Evolutionary conservation across 2,888 invertebrate species (phyloP), one percentile per base, ranked within the genome.

Genomic region (Ommatoiulus sabulosus): DNA sequence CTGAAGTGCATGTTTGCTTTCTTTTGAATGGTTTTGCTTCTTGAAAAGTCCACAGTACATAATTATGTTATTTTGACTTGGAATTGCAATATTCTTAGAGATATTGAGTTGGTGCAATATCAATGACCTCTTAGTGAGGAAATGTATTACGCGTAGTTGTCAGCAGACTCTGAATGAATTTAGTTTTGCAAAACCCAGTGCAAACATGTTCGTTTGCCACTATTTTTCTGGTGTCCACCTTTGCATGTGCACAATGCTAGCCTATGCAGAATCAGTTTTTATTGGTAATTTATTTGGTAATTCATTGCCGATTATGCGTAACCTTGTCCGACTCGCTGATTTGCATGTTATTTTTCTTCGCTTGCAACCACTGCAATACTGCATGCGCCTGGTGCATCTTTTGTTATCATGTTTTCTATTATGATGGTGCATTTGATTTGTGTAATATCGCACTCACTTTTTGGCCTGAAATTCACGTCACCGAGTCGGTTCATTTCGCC

Each of bases 1-100:
- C 87, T 87, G 87, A 85, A 87, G 87, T 87, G 87, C 87, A 87
- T 87, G 87, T 63, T 87, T 87, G 72, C 72, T 87, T 87, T 87
- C 72, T 87, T 87, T 48, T 87, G 63, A 63, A 52, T 52, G 52
- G 52, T 52, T 46, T 63, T 63, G 63, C 63, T 63, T 20, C 7
- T 20, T 63, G 63, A n/a, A 3, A 63, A 63, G 63, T 63, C 8
- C 0, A 20, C 20, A 63, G 20, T 63, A 3, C 7, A 20, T 63
- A 17, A 63, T 20, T n/a, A 20, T 20, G 52, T 52, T 52, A 52
- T 52, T n/a, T 52, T 52, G 52, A 52, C 52, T 63, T 5, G 63
- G n/a, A 20, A 63, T 63, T 63, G 8, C 20, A 17, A 63, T 17
- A 20, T 63, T 20, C 7, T 0, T 63, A 4, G n/a, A 63, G 20